Evolutionary conservation across 1,140 invertebrate species (phyloP), one percentile per base, ranked within the genome.

Genomic region (Epicauta chinensis): DNA sequence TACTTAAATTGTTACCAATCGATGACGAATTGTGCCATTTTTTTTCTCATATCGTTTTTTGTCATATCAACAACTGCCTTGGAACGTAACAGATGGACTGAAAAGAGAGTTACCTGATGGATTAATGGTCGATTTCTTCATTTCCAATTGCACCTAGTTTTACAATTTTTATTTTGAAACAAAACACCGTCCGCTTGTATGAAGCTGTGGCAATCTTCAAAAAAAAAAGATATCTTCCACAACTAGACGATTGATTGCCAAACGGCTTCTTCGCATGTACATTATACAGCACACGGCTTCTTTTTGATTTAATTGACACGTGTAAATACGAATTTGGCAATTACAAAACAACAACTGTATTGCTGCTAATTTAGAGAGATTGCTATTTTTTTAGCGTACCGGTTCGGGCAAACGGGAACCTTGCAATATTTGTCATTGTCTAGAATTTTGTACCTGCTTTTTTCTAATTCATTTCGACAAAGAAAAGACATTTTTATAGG

Each of bases 61-160:
- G 3, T 47, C 40, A 34, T 34, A 34, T 34, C 32, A 63, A 61
- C 46, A 48, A 64, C 60, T 62, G 60, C 62, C 60, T 64, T 62
- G 60, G 55, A 60, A 51, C 51, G 58, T 48, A 62, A 64, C 60
- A 55, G 60, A 64, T 64, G 62, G 62, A 63, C 62, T 64, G 62
- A 64, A 49, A 49, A 60, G 62, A 58, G 53, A 64, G 62, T 64
- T 64, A 64, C 62, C 62, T 64, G 62, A 61, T 42, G 46, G 50
- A 46, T 41, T 40, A 37, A 30, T 14, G 9, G 11, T 40, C 4
- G 17, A 42, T 9, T 40, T 41, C 35, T 15, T n/a, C n/a, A 15
- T 1, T 15, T 2, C 2, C 2, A 13, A 13, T 36, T 15, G n/a
- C 35, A 2, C 35, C 1, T 1, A 6, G 35, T 36, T 36, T 13